phyloP scores from a whole-genome alignment of 2,888 invertebrate genomes.

The Lissocephala sabroskyi region DNA sequence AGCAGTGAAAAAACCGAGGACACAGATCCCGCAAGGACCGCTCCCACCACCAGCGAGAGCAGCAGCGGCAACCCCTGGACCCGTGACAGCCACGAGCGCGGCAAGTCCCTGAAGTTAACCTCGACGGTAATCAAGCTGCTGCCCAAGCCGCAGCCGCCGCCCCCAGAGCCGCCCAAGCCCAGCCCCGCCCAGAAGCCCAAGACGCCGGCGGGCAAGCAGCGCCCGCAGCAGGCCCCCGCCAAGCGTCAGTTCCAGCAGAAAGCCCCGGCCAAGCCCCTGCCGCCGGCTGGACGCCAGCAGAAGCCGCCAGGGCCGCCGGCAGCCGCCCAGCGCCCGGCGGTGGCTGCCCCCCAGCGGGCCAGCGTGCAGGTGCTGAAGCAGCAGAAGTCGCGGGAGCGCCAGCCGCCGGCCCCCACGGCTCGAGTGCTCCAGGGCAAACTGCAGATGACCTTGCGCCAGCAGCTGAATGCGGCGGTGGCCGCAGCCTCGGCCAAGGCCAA shows the following conservation, averaged over 20 bases:
- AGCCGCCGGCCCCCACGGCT: background rate
- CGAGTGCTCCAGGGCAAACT: background rate
- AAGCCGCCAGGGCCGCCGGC: background rate
- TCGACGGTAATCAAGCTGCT: constrained; percentile 41
- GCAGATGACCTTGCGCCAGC: background rate
- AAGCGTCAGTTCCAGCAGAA: no score
- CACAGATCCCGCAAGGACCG: no score
- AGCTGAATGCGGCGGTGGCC: background rate
- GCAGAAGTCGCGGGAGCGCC: background rate
- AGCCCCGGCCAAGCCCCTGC: no score
- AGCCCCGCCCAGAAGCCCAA: background rate
- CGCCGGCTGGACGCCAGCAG: background rate
- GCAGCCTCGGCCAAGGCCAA: background rate
- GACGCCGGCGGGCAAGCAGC: no score
- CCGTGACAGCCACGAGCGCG: no score
- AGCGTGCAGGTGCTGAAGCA: no score
- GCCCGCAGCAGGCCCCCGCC: no score
- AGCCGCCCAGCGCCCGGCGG: no score
- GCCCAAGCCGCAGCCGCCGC: background rate
- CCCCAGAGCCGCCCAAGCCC: background rate
- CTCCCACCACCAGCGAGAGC: no score
- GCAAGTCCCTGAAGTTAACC: constrained; percentile 37
- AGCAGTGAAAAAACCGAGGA: no score
- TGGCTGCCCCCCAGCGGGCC: no score
- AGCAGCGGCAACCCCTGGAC: no score